Base-by-base conservation (phyloP, 2,797 vertebrate genomes). In the Discoglossus pictus region DNA sequence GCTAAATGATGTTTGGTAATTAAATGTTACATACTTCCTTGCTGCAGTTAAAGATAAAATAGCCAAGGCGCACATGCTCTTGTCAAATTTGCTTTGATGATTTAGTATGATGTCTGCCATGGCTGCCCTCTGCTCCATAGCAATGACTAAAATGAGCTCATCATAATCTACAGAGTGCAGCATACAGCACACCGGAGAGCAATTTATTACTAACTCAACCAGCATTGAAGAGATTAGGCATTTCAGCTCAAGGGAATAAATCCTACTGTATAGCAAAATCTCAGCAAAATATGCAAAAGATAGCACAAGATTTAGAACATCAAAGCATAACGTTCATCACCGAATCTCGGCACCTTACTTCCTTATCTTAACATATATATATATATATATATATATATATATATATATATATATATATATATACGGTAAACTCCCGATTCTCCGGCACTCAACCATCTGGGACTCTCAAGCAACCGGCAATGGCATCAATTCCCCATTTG, bases 171-270 rank as follows among this genome's bases (percentile, higher is more conserved):
- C 43, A 16, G 36, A 17, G 31, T 36, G 35, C 46, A 61, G 7
- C n/a, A 36, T 25, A 50, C 44, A 61, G 34, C 59, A 61, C 31
- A 31, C 27, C 8, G 27, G 8, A 59, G 10, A 42, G 40, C 11
- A 12, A 20, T 50, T 53, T 13, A 35, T 21, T 23, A 40, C 61
- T 53, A 44, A 21, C 61, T 38, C 61, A 54, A 35, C 48, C 18
- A 40, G 25, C 61, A 43, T 3, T 16, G 61, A 27, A 20, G 25
- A 65, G 61, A 65, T 65, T 65, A 65, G 23, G 20, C 17, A 12
- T 35, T 43, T 64, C 38, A 44, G 12, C 48, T 39, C 39, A 11
- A 24, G 25, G 35, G 61, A 51, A 43, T 54, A 54, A 65, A 54
- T 54, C 50, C 27, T 18, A 17, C 24, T 6, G 16, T 34, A 25